A percentile compares a stretch with the other conserved stretches of the same genome.
Evolutionary conservation across 2,113 vertebrate species (phyloP).

Genomic region (Brachypodius melanocephalos): DNA sequence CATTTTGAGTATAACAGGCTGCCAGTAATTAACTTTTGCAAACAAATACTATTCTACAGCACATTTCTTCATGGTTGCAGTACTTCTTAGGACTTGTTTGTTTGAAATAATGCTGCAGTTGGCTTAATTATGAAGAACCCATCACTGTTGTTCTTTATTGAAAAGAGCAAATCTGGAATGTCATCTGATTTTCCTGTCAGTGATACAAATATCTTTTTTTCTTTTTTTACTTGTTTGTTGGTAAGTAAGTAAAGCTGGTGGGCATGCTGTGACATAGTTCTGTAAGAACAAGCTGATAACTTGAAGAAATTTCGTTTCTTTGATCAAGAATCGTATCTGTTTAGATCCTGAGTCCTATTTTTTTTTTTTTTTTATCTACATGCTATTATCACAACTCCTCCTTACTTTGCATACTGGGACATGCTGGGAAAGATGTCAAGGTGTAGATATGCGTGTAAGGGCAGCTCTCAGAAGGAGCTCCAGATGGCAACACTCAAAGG

Average conservation of each 20-base stretch:
- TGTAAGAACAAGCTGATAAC: not conserved
- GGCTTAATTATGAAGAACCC: not conserved
- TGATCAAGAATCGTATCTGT: not conserved
- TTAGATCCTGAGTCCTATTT: not conserved
- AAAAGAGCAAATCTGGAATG: not conserved
- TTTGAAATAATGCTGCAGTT: not conserved
- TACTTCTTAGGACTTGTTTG: not conserved
- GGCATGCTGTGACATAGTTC: not conserved
- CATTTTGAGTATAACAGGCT: not conserved
- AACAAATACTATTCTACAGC: not conserved
- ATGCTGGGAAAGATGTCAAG: not conserved
- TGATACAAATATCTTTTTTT: not conserved
- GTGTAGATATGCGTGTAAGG: accelerated
- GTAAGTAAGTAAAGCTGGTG: not conserved
- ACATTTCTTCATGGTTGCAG: not conserved
- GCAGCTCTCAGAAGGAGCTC: not conserved
- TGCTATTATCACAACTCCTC: not conserved
- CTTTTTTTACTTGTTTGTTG: not conserved
- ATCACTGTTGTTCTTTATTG: not conserved
- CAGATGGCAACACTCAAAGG: not conserved
- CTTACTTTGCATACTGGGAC: not conserved
- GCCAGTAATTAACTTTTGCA: not conserved
- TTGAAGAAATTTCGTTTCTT: not conserved
- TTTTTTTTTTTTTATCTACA: not conserved
- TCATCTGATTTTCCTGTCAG: not conserved